phyloP scores from a whole-genome alignment of 2,113 vertebrate genomes.

The Gymnogyps californianus region DNA sequence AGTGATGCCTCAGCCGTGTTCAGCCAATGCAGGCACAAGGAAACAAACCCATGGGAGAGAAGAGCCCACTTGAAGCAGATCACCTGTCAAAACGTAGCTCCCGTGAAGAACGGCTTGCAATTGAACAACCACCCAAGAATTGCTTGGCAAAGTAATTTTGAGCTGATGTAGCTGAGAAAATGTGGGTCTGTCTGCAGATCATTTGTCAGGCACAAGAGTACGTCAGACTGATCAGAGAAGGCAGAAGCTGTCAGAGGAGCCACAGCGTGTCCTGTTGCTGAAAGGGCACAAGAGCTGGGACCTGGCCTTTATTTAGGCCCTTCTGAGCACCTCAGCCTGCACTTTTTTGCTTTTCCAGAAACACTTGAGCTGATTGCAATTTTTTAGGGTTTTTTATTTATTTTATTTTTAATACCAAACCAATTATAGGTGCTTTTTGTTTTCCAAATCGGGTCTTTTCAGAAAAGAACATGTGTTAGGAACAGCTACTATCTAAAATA shows the following conservation, averaged over 20 bases:
- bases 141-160: conserved; percentile 27
- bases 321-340: neutral
- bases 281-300: neutral
- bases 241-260: neutral
- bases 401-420: neutral
- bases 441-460: neutral
- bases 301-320: neutral
- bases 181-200: neutral
- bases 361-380: neutral
- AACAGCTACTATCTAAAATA: neutral
- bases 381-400: neutral
- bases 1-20: neutral
- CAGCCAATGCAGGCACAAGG: neutral
- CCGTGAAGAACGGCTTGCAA: neutral
- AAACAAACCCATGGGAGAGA: neutral
- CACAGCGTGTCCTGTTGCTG: neutral
- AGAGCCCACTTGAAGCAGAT: neutral
- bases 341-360: neutral
- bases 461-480: neutral
- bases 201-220: conserved; percentile 1
- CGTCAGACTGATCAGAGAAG: neutral
- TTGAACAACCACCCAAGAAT: neutral
- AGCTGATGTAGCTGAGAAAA: conserved; percentile 31
- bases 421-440: neutral
- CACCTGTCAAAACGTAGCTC: neutral